Evolutionary conservation across 1,140 invertebrate genomes (phyloP).

Genomic region (Aphelenchoides avenae): DNA sequence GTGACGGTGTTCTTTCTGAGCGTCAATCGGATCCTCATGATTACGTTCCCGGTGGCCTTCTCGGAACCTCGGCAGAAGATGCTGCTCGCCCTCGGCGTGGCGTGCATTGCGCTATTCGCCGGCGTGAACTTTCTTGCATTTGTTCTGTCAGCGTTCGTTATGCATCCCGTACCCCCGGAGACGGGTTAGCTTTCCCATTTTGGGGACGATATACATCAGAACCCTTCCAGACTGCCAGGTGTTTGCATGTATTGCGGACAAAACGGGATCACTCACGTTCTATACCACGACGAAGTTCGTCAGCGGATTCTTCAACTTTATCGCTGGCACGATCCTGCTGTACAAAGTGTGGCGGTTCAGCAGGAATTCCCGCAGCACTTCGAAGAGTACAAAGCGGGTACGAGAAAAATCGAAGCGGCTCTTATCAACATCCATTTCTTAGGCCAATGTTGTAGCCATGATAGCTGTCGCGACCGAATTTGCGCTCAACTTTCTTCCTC

Average conservation of each 20-base stretch:
- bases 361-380: too few relatives aligned
- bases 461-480: slow-evolving; percentile 1
- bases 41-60: neutral
- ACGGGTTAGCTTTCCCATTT: too few relatives aligned
- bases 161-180: too few relatives aligned
- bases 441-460: neutral
- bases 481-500: slow-evolving; percentile 1
- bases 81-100: neutral
- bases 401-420: too few relatives aligned
- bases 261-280: neutral
- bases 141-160: too few relatives aligned
- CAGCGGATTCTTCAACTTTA: too few relatives aligned
- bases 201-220: neutral
- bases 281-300: slow-evolving; percentile 1
- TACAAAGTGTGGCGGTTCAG: too few relatives aligned
- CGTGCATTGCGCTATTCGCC: neutral
- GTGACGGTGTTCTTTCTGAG: slow-evolving; percentile 5
- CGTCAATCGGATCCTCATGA: neutral
- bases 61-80: neutral
- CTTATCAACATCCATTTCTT: too few relatives aligned
- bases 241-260: slow-evolving; percentile 4
- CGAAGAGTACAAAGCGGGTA: too few relatives aligned
- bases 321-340: neutral
- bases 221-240: slow-evolving; percentile 5
- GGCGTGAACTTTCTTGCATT: too few relatives aligned